These are phyloP conservation scores for Chionodraco myersi DNA, from an alignment of 2,113 vertebrate species.

Conservation along the genomic window DNA sequence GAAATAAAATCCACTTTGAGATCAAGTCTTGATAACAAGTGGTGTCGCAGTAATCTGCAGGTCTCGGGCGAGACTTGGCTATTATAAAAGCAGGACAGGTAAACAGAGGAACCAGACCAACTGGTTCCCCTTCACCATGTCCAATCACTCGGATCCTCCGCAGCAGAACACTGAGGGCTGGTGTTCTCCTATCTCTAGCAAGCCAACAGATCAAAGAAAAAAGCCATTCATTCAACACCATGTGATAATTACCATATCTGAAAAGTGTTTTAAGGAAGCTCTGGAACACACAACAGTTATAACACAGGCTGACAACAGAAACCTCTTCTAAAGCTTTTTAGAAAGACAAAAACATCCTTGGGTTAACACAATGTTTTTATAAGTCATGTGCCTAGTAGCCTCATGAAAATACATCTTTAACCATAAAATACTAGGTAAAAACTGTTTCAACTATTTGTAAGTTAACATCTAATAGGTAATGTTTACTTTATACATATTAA, in stretches of 20 bases:
- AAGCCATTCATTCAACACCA: constrained; percentile 44
- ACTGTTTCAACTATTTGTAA: too few species aligned
- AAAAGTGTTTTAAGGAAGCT: constrained; percentile 32
- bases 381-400: not conserved
- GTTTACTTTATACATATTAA: not conserved
- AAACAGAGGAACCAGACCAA: constrained; percentile 67
- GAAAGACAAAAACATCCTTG: not conserved
- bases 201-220: constrained; percentile 32
- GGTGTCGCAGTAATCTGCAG: constrained; percentile 13
- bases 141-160: constrained; percentile 40
- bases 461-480: not conserved
- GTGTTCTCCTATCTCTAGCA: constrained; percentile 19
- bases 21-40: constrained; percentile 33
- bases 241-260: constrained; percentile 46
- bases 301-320: not conserved
- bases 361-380: not conserved
- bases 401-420: not conserved
- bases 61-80: constrained; percentile 12
- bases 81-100: constrained; percentile 38
- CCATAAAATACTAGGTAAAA: not conserved
- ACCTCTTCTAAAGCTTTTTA: not conserved
- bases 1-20: constrained; percentile 39
- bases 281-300: constrained; percentile 30
- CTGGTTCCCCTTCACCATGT: constrained; percentile 59
- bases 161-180: constrained; percentile 18